Evolutionary conservation across 2,888 invertebrate genomes (phyloP).

Genomic region (Lochmaea capreae): DNA sequence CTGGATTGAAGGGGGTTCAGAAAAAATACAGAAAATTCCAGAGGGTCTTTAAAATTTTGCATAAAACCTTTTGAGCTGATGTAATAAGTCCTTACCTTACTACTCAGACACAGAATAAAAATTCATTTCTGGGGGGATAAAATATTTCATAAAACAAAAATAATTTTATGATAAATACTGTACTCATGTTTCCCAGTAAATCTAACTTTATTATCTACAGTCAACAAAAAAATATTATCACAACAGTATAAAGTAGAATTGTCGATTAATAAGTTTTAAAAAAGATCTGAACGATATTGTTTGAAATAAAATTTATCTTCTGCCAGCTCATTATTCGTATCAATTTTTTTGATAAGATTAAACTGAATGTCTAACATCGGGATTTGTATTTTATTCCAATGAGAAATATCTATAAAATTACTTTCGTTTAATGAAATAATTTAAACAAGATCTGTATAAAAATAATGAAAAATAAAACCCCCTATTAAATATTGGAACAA

Average conservation of each 20-base stretch:
- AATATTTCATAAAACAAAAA: background rate
- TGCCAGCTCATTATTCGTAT: conserved; percentile 4
- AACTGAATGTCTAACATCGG: background rate
- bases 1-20: no score
- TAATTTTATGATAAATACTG: background rate
- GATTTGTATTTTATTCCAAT: background rate
- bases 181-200: background rate
- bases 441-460: no score
- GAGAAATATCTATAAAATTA: background rate
- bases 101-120: no score
- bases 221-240: background rate
- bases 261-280: conserved; percentile 1
- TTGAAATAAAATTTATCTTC: background rate
- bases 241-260: conserved; percentile 4
- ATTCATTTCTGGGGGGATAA: no score
- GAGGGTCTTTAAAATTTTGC: no score
- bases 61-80: no score
- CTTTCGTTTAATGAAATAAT: no score
- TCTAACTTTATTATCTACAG: background rate
- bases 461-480: no score
- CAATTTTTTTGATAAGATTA: conserved; percentile 19
- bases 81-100: no score
- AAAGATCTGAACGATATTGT: background rate
- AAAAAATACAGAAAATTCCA: no score
- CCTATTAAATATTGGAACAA: no score